A percentile compares a stretch with the other conserved stretches of the same genome.
phyloP scores from a whole-genome alignment of 2,797 vertebrate genomes.

The Helostoma temminkii region DNA sequence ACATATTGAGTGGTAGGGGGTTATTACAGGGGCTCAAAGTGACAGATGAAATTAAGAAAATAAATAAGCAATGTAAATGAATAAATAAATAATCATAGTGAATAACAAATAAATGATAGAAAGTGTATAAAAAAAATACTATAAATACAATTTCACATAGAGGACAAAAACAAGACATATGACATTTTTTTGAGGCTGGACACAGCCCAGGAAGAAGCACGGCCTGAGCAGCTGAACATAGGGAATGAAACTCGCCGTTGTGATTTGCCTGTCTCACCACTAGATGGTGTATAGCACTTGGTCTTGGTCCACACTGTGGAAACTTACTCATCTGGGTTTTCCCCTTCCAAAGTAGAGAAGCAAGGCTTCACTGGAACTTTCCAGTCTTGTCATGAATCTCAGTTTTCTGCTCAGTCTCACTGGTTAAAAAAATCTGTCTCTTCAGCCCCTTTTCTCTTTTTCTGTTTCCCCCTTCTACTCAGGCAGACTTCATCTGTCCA shows the following conservation, averaged over 20 bases:
- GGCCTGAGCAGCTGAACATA: not conserved
- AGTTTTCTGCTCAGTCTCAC: slow-evolving; percentile 45
- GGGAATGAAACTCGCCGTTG: slow-evolving; percentile 22
- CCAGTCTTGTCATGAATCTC: slow-evolving; percentile 68
- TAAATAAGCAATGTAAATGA: not conserved
- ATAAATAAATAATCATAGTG: not conserved
- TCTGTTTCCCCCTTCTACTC: slow-evolving; percentile 38
- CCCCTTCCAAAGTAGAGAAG: slow-evolving; percentile 53
- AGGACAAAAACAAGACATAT: too few relatives aligned
- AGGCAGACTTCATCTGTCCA: slow-evolving; percentile 68
- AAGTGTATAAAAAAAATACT: not conserved
- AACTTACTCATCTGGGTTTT: slow-evolving; percentile 62
- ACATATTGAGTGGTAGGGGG: not conserved
- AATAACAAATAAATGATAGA: too few relatives aligned
- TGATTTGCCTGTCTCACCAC: slow-evolving; percentile 63
- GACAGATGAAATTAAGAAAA: not conserved
- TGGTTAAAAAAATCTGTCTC: slow-evolving; percentile 53
- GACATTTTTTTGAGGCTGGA: too few relatives aligned
- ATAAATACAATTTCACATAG: not conserved
- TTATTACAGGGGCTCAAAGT: not conserved
- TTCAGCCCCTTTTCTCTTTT: slow-evolving; percentile 29
- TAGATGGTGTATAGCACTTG: slow-evolving; percentile 67
- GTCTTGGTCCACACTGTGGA: slow-evolving; percentile 29
- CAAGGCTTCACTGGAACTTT: slow-evolving; percentile 75
- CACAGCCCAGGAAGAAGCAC: too few relatives aligned